These are phyloP conservation scores for Pseudomyrmex cubaensis DNA, from an alignment of 1,140 invertebrate species.

Conservation along the genomic window DNA sequence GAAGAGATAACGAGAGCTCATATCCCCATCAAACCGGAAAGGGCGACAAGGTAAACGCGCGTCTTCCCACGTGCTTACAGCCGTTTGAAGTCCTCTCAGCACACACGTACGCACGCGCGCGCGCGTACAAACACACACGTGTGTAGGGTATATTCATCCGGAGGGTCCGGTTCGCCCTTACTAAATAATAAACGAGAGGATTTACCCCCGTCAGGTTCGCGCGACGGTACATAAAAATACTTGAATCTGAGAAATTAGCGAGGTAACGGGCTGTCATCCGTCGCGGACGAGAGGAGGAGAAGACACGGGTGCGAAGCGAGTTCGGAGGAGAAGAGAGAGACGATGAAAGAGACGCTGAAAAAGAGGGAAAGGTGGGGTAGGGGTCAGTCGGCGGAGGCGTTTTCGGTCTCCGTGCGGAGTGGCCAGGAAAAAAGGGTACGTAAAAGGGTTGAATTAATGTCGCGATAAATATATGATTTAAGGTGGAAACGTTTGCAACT, in stretches of 20 bases:
- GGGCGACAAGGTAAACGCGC: slow-evolving; percentile 76
- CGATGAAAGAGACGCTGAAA: slow-evolving; percentile 60
- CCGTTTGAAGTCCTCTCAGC: slow-evolving; percentile 30
- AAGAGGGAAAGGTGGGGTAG: slow-evolving; percentile 41
- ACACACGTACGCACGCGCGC: slow-evolving; percentile 25
- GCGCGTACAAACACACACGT: background rate
- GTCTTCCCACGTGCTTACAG: slow-evolving; percentile 53
- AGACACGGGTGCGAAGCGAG: slow-evolving; percentile 29
- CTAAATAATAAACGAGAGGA: slow-evolving; percentile 86
- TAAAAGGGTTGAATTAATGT: slow-evolving; percentile 86
- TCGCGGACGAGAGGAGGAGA: slow-evolving; percentile 36
- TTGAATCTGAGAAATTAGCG: slow-evolving; percentile 86
- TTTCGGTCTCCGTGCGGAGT: slow-evolving; percentile 72
- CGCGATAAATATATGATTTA: slow-evolving; percentile 87
- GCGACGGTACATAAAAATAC: slow-evolving; percentile 84
- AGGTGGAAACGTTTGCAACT: slow-evolving; percentile 85
- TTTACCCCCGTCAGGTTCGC: slow-evolving; percentile 79
- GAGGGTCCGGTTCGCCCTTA: slow-evolving; percentile 66
- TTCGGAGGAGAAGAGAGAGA: slow-evolving; percentile 30
- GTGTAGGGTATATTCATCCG: background rate
- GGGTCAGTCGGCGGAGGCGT: slow-evolving; percentile 62
- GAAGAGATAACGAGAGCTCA: slow-evolving; percentile 79
- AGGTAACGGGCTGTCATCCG: slow-evolving; percentile 79
- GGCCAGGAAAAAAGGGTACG: slow-evolving; percentile 80
- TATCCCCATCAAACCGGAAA: slow-evolving; percentile 79